phyloP scores from a whole-genome alignment of 2,888 invertebrate species.

The Cryptocheilus praepositus region DNA sequence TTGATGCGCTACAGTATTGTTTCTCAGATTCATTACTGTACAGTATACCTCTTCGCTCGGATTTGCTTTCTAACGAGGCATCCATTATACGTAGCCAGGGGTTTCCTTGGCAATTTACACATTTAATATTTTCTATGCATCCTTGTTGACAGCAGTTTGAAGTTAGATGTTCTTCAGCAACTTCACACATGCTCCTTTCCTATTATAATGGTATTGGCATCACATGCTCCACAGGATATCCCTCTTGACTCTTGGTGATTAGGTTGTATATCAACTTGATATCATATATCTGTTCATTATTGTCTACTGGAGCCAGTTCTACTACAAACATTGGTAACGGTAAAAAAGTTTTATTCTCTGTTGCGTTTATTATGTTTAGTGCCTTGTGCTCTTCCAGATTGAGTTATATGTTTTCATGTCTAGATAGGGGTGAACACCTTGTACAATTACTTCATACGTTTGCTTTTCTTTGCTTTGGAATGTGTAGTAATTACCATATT shows the following conservation, averaged over 20 bases:
- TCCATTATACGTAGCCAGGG: no score
- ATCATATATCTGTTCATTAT: conserved; percentile 16
- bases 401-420: background rate
- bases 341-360: background rate
- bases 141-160: no score
- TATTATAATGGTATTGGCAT: conserved; percentile 10
- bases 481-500: no score
- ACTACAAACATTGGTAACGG: conserved; percentile 9
- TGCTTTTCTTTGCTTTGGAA: no score
- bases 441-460: background rate
- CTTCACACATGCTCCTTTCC: conserved; percentile 1
- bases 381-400: background rate
- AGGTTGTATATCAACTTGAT: background rate
- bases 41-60: no score
- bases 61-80: no score
- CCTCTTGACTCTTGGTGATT: background rate
- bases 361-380: background rate
- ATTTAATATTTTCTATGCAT: no score
- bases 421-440: conserved; percentile 3
- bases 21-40: no score
- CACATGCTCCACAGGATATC: background rate
- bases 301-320: conserved; percentile 9
- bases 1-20: no score
- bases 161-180: conserved; percentile 10
- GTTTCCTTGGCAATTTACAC: no score